A percentile compares a stretch with the other conserved stretches of the same genome.
These are phyloP conservation scores for Cephonodes hylas DNA, from an alignment of 2,888 invertebrate species.

Conservation along the genomic window DNA sequence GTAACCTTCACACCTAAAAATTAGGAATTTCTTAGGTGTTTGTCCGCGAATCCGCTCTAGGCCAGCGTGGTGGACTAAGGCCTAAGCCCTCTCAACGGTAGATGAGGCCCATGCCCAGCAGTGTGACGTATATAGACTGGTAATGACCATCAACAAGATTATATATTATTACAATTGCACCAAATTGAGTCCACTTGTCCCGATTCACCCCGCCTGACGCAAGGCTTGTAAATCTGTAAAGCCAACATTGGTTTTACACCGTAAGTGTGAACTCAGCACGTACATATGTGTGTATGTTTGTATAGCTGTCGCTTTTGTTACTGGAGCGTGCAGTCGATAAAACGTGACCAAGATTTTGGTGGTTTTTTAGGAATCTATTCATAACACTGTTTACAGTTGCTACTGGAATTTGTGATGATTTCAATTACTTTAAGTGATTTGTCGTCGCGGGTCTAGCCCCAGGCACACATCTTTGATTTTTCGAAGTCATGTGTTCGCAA, in stretches of 20 bases:
- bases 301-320: neutral
- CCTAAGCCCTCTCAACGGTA: no score
- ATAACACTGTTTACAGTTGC: neutral
- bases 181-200: neutral
- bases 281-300: neutral
- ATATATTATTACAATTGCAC: neutral
- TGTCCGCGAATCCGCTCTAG: no score
- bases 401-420: neutral
- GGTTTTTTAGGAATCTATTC: neutral
- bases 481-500: no score
- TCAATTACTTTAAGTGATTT: no score
- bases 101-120: no score
- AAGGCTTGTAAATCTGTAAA: neutral
- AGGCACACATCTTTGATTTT: no score
- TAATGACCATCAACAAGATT: no score
- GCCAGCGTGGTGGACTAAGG: no score
- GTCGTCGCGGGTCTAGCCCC: no score
- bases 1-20: no score
- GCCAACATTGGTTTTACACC: neutral
- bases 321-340: neutral
- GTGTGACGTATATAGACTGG: no score
- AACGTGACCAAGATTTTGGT: neutral
- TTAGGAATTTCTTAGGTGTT: no score
- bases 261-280: neutral
- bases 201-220: neutral